phyloP scores from a whole-genome alignment of 1,140 invertebrate genomes.

The Aphaenogaster rudis region DNA sequence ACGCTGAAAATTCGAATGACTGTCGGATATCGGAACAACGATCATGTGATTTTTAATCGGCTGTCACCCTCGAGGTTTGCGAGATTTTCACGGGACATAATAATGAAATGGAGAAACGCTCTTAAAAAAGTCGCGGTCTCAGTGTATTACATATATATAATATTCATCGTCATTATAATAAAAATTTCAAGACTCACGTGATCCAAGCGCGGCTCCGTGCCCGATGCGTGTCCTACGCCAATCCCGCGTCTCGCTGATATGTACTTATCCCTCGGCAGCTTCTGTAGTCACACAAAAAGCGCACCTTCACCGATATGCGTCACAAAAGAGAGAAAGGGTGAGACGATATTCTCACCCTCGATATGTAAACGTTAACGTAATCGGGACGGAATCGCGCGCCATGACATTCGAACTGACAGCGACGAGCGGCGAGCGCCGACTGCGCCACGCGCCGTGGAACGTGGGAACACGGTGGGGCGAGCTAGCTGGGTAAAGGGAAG shows the following conservation, averaged over 20 bases:
- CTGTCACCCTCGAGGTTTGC: not conserved
- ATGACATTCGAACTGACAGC: not conserved
- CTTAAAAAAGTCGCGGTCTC: not conserved
- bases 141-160: too few species aligned
- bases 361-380: conserved; percentile 16
- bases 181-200: conserved; percentile 45
- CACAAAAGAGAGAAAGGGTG: not conserved
- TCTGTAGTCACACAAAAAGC: not conserved
- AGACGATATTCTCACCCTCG: not conserved
- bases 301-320: conserved; percentile 17
- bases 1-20: not conserved
- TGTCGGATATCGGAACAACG: not conserved
- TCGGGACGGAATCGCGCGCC: conserved; percentile 47
- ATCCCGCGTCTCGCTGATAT: conserved; percentile 54
- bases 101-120: not conserved
- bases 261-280: conserved; percentile 8
- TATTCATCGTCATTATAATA: not conserved
- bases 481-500: not conserved
- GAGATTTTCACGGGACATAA: not conserved
- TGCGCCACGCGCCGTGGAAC: conserved; percentile 1
- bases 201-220: conserved; percentile 34
- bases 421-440: conserved; percentile 24
- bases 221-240: not conserved
- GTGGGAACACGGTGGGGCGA: not conserved
- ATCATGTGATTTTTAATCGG: not conserved